Evolutionary conservation across 2,888 invertebrate species (phyloP), one percentile per base, ranked within the genome.

Genomic region (Amblyjoppa fuscipennis): DNA sequence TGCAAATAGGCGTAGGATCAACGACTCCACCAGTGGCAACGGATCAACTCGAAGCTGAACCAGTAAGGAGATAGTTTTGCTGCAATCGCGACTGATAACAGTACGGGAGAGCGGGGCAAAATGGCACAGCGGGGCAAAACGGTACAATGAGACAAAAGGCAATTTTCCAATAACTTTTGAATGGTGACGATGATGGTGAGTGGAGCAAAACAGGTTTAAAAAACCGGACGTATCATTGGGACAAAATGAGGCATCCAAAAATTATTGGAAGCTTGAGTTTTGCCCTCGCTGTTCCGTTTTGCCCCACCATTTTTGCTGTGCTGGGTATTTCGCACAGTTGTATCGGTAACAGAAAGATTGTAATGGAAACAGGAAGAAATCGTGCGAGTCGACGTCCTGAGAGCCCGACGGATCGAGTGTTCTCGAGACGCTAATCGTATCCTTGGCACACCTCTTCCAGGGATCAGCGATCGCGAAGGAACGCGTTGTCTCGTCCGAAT

Each of bases 381-480:
- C 56, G 38, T 41, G 25, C 31, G 25, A n/a, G 13, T 53, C 41
- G 41, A 41, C 5, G 7, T 20, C 11, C 51, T n/a, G 34, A 49
- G 53, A n/a, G 53, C 41, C 28, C 38, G 28, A 38, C 41, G 53
- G 64, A 64, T 13, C 28, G 20, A 59, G 11, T 74, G 25, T 59
- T 74, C 28, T 13, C 16, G n/a, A 16, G 25, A 59, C 56, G 5
- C 25, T 20, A 61, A 59, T 34, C 56, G 41, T 59, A 25, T 59
- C 73, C 41, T 41, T 9, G 59, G 38, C 73, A 56, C 59, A 74
- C 59, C 59, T 74, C 41, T 74, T 74, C 59, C 73, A 74, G 73
- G 73, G 59, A 74, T 74, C 45, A 74, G 56, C 59, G 41, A 59
- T 74, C 59, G 59, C 13, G 45, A 16, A 38, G 59, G 59, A 45